Base-by-base conservation (phyloP, 2,888 invertebrate species). In the Drosophila nr. medialis region DNA sequence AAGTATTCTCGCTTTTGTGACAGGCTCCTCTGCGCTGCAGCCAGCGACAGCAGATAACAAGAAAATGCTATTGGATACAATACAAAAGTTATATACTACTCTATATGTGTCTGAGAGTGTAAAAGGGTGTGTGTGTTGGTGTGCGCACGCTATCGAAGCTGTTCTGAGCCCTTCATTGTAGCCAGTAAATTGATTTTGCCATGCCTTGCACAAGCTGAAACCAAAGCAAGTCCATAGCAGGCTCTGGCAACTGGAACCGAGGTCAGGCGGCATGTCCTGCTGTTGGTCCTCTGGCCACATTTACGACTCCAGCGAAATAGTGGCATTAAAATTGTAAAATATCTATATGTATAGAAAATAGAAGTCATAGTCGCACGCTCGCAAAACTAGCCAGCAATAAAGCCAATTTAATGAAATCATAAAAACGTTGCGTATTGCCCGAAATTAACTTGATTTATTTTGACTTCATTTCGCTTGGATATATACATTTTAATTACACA, bases 151-250 rank as follows among this genome's bases (percentile, higher is more conserved):
- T 27, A 48, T 64, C 42, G 49, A 38, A 36, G 62, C 61, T 61
- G 21, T 51, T 66, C 18, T 54, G 40, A 56, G 36, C 59, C 62
- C 54, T 73, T 77, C 72, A 73, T 74, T 76, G 72, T 68, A 67
- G 70, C 54, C 58, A 72, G 60, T 71, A 85, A 85, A 85, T 85
- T 85, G 88, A 85, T 85, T 85, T 88, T 81, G 53, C 75, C 68
- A 70, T 65, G 78, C 77, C 85, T 71, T 72, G 71, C 56, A 61
- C 64, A 58, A 77, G 64, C 51, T 34, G 65, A 74, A 72, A 56
- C 65, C 60, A 50, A 64, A 58, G 63, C 40, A 60, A 53, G 48
- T 27, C 66, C 54, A 27, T n/a, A 49, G 24, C 62, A 38, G 40
- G 45, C 29, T 27, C 48, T 10, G 10, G 18, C 36, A 48, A 45